Percentiles rank a stretch among this genome's conserved stretches.
phyloP scores from a whole-genome alignment of 1,140 invertebrate species.

The Tribolium madens region DNA sequence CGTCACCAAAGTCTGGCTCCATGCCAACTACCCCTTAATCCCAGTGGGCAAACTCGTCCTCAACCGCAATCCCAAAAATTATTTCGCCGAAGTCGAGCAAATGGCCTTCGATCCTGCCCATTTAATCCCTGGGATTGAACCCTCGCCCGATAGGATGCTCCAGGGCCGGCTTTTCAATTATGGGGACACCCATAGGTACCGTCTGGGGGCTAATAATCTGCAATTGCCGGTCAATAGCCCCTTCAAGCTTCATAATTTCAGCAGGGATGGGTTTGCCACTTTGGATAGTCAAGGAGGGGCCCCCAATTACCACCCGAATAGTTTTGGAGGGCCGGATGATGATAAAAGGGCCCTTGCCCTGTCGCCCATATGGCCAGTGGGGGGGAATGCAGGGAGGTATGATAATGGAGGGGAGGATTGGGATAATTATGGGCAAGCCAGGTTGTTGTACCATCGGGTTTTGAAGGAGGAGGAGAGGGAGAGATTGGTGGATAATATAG shows the following conservation, averaged over 20 bases:
- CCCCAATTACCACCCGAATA: slow-evolving; percentile 97
- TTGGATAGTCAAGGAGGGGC: slow-evolving; percentile 79
- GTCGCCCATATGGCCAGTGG: slow-evolving; percentile 67
- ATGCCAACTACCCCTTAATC: slow-evolving; percentile 84
- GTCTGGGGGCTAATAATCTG: slow-evolving; percentile 88
- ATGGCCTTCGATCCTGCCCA: slow-evolving; percentile 88
- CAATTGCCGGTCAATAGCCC: slow-evolving; percentile 89
- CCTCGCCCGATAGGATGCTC: slow-evolving; percentile 90
- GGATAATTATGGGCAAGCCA: slow-evolving; percentile 90
- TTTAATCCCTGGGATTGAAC: slow-evolving; percentile 85
- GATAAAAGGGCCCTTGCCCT: slow-evolving; percentile 69
- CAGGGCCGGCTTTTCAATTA: slow-evolving; percentile 91
- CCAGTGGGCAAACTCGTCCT: slow-evolving; percentile 86
- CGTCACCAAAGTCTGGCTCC: slow-evolving; percentile 82
- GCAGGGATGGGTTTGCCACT: slow-evolving; percentile 85
- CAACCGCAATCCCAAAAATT: slow-evolving; percentile 86
- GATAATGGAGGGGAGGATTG: slow-evolving; percentile 80
- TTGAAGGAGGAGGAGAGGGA: slow-evolving; percentile 78
- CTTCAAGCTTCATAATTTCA: slow-evolving; percentile 77
- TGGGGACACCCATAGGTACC: slow-evolving; percentile 88
- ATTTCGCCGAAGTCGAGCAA: slow-evolving; percentile 91
- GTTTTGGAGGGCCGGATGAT: slow-evolving; percentile 85
- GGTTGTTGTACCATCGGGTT: slow-evolving; percentile 84
- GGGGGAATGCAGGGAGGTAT: slow-evolving; percentile 77
- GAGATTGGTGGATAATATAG: slow-evolving; percentile 85